A percentile compares a stretch with the other conserved stretches of the same genome.
Conservation (phyloP, 2,888 invertebrate genomes). For the Chloroclystis v-ata region DNA sequence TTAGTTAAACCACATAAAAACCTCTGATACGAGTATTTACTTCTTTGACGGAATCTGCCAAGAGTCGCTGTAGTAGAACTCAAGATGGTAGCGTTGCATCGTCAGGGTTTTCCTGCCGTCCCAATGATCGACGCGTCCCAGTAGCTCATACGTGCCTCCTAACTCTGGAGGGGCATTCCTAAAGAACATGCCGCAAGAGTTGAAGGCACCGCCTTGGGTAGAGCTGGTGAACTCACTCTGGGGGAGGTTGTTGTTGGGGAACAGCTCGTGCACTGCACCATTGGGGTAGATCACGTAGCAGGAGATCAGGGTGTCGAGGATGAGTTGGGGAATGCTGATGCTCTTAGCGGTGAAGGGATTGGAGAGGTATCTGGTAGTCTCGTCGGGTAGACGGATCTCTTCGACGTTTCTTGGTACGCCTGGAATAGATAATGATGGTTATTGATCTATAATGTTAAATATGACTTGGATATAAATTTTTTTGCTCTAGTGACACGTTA, state of each 20-base stretch:
- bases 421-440: too few relatives aligned
- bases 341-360: background rate
- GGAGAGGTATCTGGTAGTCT: background rate
- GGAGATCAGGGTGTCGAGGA: slow-evolving; percentile 35
- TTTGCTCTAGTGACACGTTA: too few relatives aligned
- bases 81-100: slow-evolving; percentile 40
- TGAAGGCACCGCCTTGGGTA: slow-evolving; percentile 14
- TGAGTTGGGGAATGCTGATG: slow-evolving; percentile 26
- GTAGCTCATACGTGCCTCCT: slow-evolving; percentile 47
- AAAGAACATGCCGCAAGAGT: slow-evolving; percentile 39
- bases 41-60: slow-evolving; percentile 6
- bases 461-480: too few relatives aligned
- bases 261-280: slow-evolving; percentile 39
- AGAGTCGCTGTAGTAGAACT: slow-evolving; percentile 28
- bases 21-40: background rate
- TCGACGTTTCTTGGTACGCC: background rate
- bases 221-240: background rate
- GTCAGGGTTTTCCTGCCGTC: slow-evolving; percentile 25
- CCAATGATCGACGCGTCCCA: slow-evolving; percentile 33
- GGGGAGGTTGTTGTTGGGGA: slow-evolving; percentile 31
- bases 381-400: background rate
- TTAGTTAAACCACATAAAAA: too few relatives aligned
- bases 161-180: slow-evolving; percentile 29
- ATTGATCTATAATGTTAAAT: too few relatives aligned
- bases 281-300: slow-evolving; percentile 46